Evolutionary conservation across 2,797 vertebrate species (phyloP).

Genomic region (Acridotheres tristis): DNA sequence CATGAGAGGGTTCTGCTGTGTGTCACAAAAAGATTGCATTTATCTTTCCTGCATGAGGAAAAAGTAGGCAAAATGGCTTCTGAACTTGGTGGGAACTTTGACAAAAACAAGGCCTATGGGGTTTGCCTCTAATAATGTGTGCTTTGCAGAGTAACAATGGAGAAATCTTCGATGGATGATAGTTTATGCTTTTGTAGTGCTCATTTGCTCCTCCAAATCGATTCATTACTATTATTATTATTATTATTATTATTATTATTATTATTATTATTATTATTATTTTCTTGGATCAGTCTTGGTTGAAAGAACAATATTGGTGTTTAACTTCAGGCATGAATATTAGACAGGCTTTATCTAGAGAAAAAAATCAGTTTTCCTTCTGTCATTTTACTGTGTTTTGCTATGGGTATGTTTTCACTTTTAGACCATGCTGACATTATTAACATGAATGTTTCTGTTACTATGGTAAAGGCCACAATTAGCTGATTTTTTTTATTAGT

Average conservation of each 20-base stretch:
- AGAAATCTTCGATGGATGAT: background rate
- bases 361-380: background rate
- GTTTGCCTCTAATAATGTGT: background rate
- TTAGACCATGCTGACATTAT: background rate
- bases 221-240: too few relatives aligned
- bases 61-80: background rate
- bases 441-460: constrained; percentile 4
- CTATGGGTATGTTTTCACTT: background rate
- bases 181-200: background rate
- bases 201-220: background rate
- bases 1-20: background rate
- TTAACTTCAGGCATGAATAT: background rate
- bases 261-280: background rate
- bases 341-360: background rate
- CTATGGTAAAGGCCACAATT: constrained; percentile 13
- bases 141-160: background rate
- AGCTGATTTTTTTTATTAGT: constrained; percentile 19
- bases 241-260: background rate
- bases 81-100: background rate
- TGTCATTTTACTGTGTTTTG: background rate
- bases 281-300: background rate
- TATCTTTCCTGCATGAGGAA: background rate
- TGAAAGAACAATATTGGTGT: background rate
- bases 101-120: background rate
- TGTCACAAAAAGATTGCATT: background rate